Conservation (phyloP, 1,140 invertebrate genomes). For the Drepana arcuata region DNA sequence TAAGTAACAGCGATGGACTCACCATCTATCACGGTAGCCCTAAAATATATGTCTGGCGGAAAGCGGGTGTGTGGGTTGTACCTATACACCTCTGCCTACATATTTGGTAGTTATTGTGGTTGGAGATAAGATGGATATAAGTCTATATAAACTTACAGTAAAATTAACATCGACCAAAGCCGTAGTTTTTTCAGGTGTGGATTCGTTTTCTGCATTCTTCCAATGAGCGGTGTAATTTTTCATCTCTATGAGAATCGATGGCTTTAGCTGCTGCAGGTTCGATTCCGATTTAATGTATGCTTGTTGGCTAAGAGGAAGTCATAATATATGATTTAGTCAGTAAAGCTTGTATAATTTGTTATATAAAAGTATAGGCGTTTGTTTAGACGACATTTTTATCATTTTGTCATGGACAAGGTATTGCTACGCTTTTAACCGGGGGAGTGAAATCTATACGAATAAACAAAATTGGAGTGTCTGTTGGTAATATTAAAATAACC, state of each 20-base stretch:
- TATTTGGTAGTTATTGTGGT: no score
- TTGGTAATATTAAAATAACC: no score
- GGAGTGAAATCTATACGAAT: no score
- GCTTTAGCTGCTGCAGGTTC: slow-evolving; percentile 36
- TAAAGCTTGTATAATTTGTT: neutral
- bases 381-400: neutral
- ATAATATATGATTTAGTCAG: neutral
- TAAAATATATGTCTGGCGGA: no score
- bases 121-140: no score
- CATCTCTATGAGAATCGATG: slow-evolving; percentile 26
- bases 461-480: no score
- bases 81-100: no score
- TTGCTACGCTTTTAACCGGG: no score
- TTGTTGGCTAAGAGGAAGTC: slow-evolving; percentile 37
- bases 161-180: slow-evolving; percentile 49
- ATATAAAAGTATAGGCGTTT: neutral
- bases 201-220: slow-evolving; percentile 33
- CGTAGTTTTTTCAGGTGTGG: slow-evolving; percentile 17
- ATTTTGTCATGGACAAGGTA: neutral
- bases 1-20: no score
- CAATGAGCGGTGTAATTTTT: slow-evolving; percentile 45
- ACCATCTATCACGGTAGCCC: no score
- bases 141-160: slow-evolving; percentile 27
- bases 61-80: no score
- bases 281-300: slow-evolving; percentile 48